These are phyloP conservation scores for Hyperoplus immaculatus DNA, from an alignment of 2,797 vertebrate species.

Conservation along the genomic window DNA sequence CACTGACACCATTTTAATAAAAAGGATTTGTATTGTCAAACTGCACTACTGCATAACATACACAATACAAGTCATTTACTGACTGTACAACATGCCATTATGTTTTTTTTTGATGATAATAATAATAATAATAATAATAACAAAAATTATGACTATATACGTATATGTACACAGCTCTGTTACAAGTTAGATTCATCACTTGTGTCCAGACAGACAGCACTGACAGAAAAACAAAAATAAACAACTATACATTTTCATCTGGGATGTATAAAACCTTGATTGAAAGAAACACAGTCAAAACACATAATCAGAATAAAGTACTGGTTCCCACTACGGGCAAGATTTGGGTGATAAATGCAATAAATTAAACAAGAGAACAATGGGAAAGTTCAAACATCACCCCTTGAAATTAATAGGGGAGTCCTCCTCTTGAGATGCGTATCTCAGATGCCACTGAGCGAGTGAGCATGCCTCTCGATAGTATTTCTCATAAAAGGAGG, in stretches of 20 bases:
- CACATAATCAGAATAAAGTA: conserved; percentile 76
- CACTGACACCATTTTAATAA: conserved; percentile 79
- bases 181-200: conserved; percentile 72
- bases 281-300: conserved; percentile 80
- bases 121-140: conserved; percentile 71
- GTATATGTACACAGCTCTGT: conserved; percentile 81
- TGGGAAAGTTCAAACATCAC: conserved; percentile 69
- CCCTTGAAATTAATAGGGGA: conserved; percentile 48
- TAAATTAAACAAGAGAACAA: conserved; percentile 80
- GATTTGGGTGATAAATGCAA: conserved; percentile 75
- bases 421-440: conserved; percentile 36
- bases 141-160: conserved; percentile 76
- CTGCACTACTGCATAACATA: conserved; percentile 99
- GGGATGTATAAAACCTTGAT: conserved; percentile 72
- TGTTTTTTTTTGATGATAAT: conserved; percentile 52
- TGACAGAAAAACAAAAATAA: conserved; percentile 62
- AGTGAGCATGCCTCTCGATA: conserved; percentile 61
- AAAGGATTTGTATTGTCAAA: conserved; percentile 93
- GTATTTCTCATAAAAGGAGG: conserved; percentile 57
- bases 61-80: conserved; percentile 96
- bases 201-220: conserved; percentile 81
- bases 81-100: conserved; percentile 90
- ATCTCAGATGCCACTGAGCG: conserved; percentile 38
- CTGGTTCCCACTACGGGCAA: conserved; percentile 60
- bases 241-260: conserved; percentile 73